Conservation (phyloP, 2,888 invertebrate genomes). For the Tachina lurida region DNA sequence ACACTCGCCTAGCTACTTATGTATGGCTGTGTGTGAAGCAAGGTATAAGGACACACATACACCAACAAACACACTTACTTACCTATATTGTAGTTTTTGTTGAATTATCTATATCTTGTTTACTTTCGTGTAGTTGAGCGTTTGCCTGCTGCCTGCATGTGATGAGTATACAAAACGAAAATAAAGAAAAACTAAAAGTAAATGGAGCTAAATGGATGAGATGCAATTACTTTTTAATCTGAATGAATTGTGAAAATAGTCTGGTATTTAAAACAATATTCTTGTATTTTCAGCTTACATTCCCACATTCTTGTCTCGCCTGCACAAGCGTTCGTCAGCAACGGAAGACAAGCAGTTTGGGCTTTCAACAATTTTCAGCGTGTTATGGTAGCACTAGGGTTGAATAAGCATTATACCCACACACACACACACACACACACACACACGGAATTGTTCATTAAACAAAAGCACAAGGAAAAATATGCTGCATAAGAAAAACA, state of each 20-base stretch:
- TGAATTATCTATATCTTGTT: slow-evolving; percentile 27
- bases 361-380: slow-evolving; percentile 6
- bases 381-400: not conserved
- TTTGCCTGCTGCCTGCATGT: slow-evolving; percentile 8
- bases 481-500: slow-evolving; percentile 26
- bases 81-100: not conserved
- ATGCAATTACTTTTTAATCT: slow-evolving; percentile 71
- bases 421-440: not conserved
- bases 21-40: not conserved
- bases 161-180: not conserved
- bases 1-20: not conserved
- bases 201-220: slow-evolving; percentile 66
- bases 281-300: slow-evolving; percentile 41
- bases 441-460: not conserved
- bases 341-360: slow-evolving; percentile 7
- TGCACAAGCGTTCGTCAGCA: not conserved
- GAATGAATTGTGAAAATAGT: slow-evolving; percentile 70
- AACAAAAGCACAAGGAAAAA: slow-evolving; percentile 10
- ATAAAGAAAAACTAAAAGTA: slow-evolving; percentile 20
- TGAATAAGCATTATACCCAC: not conserved
- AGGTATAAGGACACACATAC: not conserved
- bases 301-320: not conserved
- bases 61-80: not conserved
- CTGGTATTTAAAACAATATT: slow-evolving; percentile 70
- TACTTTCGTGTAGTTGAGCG: not conserved